These are phyloP conservation scores for Clinocottus analis DNA, from an alignment of 2,113 vertebrate genomes.

Conservation along the genomic window DNA sequence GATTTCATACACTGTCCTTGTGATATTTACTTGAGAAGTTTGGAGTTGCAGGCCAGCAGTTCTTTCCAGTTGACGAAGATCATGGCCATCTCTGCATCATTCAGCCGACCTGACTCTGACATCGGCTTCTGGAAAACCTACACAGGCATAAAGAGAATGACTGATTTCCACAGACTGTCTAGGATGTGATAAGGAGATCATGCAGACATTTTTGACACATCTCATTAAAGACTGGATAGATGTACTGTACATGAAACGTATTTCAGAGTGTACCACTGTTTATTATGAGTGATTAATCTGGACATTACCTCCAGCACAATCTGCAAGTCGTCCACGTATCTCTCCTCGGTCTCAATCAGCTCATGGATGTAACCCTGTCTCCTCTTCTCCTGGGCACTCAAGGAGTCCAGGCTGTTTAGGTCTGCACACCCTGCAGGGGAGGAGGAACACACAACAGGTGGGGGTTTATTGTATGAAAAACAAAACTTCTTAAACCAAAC, in stretches of 20 bases:
- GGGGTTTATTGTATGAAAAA: neutral
- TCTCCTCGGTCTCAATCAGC: conserved; percentile 93
- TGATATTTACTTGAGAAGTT: conserved; percentile 88
- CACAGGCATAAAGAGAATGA: conserved; percentile 5
- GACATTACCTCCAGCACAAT: conserved; percentile 90
- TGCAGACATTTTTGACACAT: neutral
- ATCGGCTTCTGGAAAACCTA: conserved; percentile 95
- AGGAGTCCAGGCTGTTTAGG: conserved; percentile 89
- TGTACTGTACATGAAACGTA: neutral
- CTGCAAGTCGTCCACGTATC: conserved; percentile 92
- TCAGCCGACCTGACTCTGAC: conserved; percentile 89
- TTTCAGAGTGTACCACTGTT: neutral
- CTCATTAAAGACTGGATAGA: neutral
- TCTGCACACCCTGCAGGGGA: conserved; percentile 90
- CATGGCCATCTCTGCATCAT: conserved; percentile 89
- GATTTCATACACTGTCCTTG: neutral
- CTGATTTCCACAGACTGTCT: neutral
- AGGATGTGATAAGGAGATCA: neutral
- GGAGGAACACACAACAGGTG: conserved; percentile 1
- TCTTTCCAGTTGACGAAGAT: conserved; percentile 99
- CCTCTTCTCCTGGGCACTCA: conserved; percentile 93
- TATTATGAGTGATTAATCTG: neutral
- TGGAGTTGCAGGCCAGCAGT: conserved; percentile 92
- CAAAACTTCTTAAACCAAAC: neutral
- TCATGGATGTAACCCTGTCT: conserved; percentile 97